Evolutionary conservation across 2,888 invertebrate species (phyloP).

Genomic region (Myopa tessellatipennis): DNA sequence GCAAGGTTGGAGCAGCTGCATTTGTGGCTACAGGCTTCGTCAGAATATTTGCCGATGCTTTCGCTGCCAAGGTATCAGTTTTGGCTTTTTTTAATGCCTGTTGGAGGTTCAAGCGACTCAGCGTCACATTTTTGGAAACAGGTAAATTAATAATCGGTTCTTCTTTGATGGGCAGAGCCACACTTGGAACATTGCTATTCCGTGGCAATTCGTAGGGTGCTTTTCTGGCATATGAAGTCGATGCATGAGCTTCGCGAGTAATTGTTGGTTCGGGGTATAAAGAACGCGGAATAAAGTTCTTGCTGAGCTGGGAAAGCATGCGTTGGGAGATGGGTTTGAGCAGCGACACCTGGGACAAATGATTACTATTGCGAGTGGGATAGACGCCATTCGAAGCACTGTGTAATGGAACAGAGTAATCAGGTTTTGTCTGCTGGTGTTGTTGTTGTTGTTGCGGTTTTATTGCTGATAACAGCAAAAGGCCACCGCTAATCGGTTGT

Average conservation of each 20-base stretch:
- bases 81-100: constrained; percentile 64
- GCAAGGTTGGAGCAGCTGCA: neutral
- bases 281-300: neutral
- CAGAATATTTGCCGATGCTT: constrained; percentile 44
- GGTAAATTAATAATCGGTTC: constrained; percentile 33
- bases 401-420: constrained; percentile 2
- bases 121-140: constrained; percentile 55
- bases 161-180: constrained; percentile 16
- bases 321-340: constrained; percentile 48
- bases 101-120: constrained; percentile 62
- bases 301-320: constrained; percentile 18
- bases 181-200: constrained; percentile 36
- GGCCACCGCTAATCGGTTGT: neutral
- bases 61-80: constrained; percentile 48
- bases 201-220: constrained; percentile 1
- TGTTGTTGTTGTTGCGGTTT: neutral
- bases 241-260: neutral
- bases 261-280: constrained; percentile 18
- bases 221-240: neutral
- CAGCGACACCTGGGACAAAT: constrained; percentile 47
- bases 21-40: constrained; percentile 3
- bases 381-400: constrained; percentile 38
- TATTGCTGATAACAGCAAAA: neutral
- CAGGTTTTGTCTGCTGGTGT: neutral
- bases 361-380: constrained; percentile 20